Evolutionary conservation across 2,797 vertebrate species (phyloP).

Genomic region (Thripadectes ignobilis): DNA sequence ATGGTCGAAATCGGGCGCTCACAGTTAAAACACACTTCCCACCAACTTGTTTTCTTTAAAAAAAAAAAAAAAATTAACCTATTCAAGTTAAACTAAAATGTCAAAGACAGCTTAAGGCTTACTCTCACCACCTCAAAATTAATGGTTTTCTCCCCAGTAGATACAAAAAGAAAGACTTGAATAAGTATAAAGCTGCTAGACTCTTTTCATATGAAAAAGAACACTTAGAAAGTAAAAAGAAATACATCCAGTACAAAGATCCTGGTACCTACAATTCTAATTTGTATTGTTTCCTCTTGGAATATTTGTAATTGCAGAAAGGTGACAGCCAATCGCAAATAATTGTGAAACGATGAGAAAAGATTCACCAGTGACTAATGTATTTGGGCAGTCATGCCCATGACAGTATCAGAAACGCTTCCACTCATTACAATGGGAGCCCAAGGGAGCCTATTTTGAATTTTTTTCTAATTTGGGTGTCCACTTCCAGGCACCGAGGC

Average conservation of each 20-base stretch:
- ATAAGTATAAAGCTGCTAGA: slow-evolving; percentile 66
- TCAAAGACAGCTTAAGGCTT: slow-evolving; percentile 68
- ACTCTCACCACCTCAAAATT: slow-evolving; percentile 66
- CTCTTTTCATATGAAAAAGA: slow-evolving; percentile 69
- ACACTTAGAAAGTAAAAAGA: slow-evolving; percentile 63
- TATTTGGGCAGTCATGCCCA: background rate
- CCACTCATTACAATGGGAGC: background rate
- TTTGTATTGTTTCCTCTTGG: slow-evolving; percentile 41
- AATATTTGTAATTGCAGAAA: slow-evolving; percentile 39
- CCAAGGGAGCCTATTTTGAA: background rate
- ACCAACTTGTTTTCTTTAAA: slow-evolving; percentile 72
- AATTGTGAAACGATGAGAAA: background rate
- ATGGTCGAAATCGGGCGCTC: slow-evolving; percentile 83
- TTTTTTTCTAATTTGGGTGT: background rate
- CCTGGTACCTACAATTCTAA: slow-evolving; percentile 45
- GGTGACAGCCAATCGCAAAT: background rate
- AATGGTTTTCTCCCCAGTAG: slow-evolving; percentile 64
- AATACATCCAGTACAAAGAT: slow-evolving; percentile 47
- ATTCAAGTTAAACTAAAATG: slow-evolving; percentile 74
- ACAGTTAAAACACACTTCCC: slow-evolving; percentile 86
- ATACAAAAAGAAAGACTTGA: slow-evolving; percentile 64
- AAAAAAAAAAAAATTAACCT: slow-evolving; percentile 60
- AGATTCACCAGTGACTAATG: background rate
- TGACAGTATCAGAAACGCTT: background rate
- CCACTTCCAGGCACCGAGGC: background rate